Percentiles rank a stretch among this genome's conserved stretches.
These are phyloP conservation scores for Mionectes macconnelli DNA, from an alignment of 2,113 vertebrate species.

Conservation along the genomic window DNA sequence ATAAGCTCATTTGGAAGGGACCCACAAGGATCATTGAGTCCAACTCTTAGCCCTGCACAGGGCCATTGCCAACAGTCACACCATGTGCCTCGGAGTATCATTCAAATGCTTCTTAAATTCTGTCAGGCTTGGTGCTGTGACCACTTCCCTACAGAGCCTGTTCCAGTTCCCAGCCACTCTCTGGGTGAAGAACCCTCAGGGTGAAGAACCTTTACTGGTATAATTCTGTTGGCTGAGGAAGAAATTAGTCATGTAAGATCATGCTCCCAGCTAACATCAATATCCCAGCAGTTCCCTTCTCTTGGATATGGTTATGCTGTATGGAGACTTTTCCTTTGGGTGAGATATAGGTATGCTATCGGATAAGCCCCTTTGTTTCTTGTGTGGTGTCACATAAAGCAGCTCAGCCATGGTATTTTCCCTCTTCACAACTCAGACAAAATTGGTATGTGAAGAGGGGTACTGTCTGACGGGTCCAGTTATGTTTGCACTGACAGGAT, in stretches of 20 bases:
- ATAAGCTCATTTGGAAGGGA: not conserved
- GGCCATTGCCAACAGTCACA: not conserved
- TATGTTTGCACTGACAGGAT: not conserved
- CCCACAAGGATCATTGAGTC: not conserved
- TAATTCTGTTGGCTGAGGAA: not conserved
- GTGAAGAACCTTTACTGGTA: not conserved
- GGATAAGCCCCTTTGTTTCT: not conserved
- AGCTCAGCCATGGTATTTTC: not conserved
- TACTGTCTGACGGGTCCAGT: not conserved
- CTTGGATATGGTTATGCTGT: not conserved
- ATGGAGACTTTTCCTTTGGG: not conserved
- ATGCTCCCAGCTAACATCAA: not conserved
- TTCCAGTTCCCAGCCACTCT: not conserved
- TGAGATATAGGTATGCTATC: not conserved
- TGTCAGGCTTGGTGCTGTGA: not conserved
- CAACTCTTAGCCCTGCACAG: not conserved
- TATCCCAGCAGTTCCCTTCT: not conserved
- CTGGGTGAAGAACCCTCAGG: not conserved
- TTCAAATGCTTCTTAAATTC: not conserved
- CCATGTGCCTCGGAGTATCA: not conserved
- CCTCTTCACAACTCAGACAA: not conserved
- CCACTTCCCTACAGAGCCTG: not conserved
- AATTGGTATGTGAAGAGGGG: not conserved
- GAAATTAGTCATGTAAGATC: not conserved
- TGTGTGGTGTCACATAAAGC: not conserved